A percentile compares a stretch with the other conserved stretches of the same genome.
Evolutionary conservation across 2,113 vertebrate genomes (phyloP).

Genomic region (Tinamus guttatus): DNA sequence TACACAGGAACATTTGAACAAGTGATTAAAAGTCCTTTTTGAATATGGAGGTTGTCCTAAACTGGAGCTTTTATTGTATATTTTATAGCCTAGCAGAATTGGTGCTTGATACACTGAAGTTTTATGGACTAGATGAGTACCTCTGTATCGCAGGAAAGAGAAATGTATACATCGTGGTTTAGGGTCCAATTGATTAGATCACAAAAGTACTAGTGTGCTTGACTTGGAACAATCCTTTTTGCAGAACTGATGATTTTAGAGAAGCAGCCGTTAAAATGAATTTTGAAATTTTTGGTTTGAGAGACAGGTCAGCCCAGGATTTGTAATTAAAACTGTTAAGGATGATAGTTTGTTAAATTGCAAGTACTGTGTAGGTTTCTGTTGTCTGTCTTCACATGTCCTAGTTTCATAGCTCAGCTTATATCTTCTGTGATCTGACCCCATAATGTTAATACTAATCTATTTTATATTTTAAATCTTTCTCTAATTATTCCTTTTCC

Average conservation of each 20-base stretch:
- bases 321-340: not conserved
- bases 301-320: not conserved
- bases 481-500: not conserved
- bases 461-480: not conserved
- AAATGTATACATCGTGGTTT: not conserved
- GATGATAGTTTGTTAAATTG: not conserved
- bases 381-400: not conserved
- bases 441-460: not conserved
- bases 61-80: not conserved
- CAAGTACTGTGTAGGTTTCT: not conserved
- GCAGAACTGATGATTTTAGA: not conserved
- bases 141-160: not conserved
- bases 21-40: not conserved
- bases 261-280: not conserved
- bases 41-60: not conserved
- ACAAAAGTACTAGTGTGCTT: not conserved
- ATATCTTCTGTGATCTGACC: not conserved
- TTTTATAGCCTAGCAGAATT: not conserved
- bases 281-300: not conserved
- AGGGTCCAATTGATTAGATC: not conserved
- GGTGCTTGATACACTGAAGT: not conserved
- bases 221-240: not conserved
- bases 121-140: not conserved
- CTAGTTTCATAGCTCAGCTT: conserved; percentile 6
- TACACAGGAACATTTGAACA: not conserved